A percentile compares a stretch with the other conserved stretches of the same genome.
These are phyloP conservation scores for Julus scandinavius DNA, from an alignment of 2,888 invertebrate species.

Conservation along the genomic window DNA sequence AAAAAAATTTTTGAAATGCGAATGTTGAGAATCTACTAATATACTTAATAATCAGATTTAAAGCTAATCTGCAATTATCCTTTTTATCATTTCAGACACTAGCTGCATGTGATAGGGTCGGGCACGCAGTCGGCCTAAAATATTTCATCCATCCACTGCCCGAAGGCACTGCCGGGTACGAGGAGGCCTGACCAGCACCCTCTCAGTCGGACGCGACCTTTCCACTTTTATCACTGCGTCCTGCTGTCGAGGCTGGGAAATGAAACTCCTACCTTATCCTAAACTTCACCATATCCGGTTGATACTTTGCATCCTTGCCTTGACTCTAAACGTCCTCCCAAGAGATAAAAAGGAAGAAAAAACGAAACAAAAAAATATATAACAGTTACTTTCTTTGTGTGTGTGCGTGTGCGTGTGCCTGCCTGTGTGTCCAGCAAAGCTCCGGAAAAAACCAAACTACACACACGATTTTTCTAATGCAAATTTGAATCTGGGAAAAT, in stretches of 20 bases:
- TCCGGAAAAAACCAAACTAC: not conserved
- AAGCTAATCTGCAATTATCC: not conserved
- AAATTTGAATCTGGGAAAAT: conserved; percentile 24
- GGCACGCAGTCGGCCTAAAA: conserved; percentile 24
- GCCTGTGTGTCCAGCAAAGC: conserved; percentile 21
- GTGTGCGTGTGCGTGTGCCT: conserved; percentile 27
- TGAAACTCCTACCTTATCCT: not conserved
- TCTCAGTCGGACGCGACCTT: not conserved
- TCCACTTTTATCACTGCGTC: conserved; percentile 27
- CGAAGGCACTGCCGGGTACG: not conserved
- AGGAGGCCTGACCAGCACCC: not conserved
- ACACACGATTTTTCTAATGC: conserved; percentile 21
- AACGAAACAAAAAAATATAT: not conserved
- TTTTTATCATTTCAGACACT: conserved; percentile 42
- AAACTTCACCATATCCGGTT: conserved; percentile 21
- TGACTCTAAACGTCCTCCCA: not conserved
- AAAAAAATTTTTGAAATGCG: no score
- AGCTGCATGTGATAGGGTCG: conserved; percentile 47
- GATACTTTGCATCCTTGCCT: conserved; percentile 27
- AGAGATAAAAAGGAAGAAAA: not conserved
- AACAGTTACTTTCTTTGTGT: conserved; percentile 14
- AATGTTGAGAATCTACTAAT: no score
- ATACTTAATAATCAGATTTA: not conserved
- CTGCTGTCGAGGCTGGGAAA: not conserved
- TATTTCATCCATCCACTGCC: conserved; percentile 19